Evolutionary conservation across 2,888 invertebrate genomes (phyloP), one percentile per base, ranked within the genome.

Genomic region (Cyclophora albipunctata): DNA sequence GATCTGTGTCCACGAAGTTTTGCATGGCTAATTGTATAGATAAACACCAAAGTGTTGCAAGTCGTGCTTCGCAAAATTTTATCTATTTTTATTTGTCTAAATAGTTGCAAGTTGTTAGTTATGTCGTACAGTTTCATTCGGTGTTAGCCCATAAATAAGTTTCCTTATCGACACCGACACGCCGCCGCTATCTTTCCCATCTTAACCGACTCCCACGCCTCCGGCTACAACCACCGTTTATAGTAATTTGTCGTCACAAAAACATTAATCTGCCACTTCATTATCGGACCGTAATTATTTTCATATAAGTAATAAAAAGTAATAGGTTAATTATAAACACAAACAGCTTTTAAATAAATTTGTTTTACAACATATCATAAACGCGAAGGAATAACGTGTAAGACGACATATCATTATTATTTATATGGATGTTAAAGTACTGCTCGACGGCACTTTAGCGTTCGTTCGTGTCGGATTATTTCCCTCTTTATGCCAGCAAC

Each of bases 391-490:
- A 69, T 75, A 77, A 77, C 73, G 69, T 71, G 62, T 71, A 68
- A 71, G 69, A 72, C 73, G 75, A 75, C 73, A 75, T 71, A 77
- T 82, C 73, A 79, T 84, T 78, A 81, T 83, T 60, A 58, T 81
- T 79, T 75, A 78, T 80, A 78, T 80, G 73, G 72, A 71, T 72
- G 73, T 70, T 79, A 71, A 79, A 83, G 78, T 76, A 75, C 66
- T 73, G 76, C 76, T 78, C 69, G 66, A 68, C 68, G 71, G 71
- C 71, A 69, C 74, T 82, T 78, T 70, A 75, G 73, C 73, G 78
- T 75, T 78, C 69, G 20, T 71, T 78, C 64, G 63, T 73, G 77
- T 73, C 73, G 73, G 77, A 84, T 83, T 83, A 85, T 83, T 79
- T 75, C 76, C 79, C 78, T 73, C 75, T 83, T 82, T 77, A 80